A percentile compares a stretch with the other conserved stretches of the same genome.
These are phyloP conservation scores for Synchiropus splendidus DNA, from an alignment of 2,113 vertebrate genomes.

Conservation along the genomic window DNA sequence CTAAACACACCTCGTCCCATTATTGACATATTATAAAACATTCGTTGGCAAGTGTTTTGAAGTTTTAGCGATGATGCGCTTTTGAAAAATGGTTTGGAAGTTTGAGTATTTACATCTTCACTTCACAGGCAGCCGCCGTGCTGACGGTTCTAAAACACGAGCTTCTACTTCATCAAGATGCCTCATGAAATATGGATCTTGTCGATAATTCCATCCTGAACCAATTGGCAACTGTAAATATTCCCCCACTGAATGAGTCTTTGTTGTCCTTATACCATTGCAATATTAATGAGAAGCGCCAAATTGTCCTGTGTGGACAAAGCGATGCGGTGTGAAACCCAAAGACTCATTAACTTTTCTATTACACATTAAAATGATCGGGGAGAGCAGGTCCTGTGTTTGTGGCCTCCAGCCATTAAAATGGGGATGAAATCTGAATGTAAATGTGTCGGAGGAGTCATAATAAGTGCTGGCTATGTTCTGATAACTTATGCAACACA, in stretches of 20 bases:
- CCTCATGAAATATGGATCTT: slow-evolving; percentile 43
- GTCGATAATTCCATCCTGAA: slow-evolving; percentile 33
- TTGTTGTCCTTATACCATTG: slow-evolving; percentile 33
- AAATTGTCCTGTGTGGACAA: slow-evolving; percentile 23
- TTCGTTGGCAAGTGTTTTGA: no score
- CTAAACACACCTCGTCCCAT: no score
- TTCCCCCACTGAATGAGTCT: slow-evolving; percentile 27
- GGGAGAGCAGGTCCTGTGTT: no score
- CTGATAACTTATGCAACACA: no score
- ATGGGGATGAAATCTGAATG: no score
- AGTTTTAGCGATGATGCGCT: no score
- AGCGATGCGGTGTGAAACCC: slow-evolving; percentile 30
- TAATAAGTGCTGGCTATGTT: no score
- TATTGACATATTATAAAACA: no score
- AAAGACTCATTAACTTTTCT: slow-evolving; percentile 48
- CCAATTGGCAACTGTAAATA: slow-evolving; percentile 40
- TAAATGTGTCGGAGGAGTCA: no score
- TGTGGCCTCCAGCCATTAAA: no score
- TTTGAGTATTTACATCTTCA: neutral
- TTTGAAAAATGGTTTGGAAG: no score
- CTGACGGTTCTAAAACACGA: neutral
- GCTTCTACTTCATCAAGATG: slow-evolving; percentile 16
- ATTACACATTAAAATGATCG: slow-evolving; percentile 47
- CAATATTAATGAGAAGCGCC: slow-evolving; percentile 43
- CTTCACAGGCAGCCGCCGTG: slow-evolving; percentile 7